Evolutionary conservation across 2,888 invertebrate species (phyloP).

Genomic region (Prostheceraeus crozeri): DNA sequence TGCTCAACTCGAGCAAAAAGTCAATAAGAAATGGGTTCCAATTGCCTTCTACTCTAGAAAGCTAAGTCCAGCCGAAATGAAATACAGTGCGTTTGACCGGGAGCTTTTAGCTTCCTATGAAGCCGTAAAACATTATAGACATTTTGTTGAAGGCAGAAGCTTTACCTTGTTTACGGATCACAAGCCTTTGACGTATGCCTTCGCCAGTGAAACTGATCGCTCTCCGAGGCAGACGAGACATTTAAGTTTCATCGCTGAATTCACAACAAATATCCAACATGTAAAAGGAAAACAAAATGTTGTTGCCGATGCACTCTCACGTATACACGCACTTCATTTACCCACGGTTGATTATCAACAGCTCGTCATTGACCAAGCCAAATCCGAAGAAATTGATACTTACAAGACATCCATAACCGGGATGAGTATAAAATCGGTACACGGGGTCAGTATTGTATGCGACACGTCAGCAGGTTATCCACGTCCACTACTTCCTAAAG

Average conservation of each 20-base stretch:
- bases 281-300: constrained; percentile 13
- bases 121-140: constrained; percentile 39
- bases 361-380: too few species aligned
- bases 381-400: too few species aligned
- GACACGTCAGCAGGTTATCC: constrained; percentile 35
- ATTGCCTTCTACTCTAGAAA: constrained; percentile 39
- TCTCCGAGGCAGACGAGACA: constrained; percentile 12
- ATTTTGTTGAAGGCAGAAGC: constrained; percentile 47
- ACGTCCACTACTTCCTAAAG: constrained; percentile 35
- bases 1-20: constrained; percentile 14
- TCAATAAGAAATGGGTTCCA: constrained; percentile 35
- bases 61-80: not conserved
- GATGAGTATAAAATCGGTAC: too few species aligned
- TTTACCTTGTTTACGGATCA: constrained; percentile 46
- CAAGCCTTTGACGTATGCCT: constrained; percentile 46
- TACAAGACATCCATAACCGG: too few species aligned
- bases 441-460: too few species aligned
- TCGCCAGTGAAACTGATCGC: constrained; percentile 44
- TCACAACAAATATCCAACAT: constrained; percentile 8
- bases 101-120: constrained; percentile 26
- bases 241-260: constrained; percentile 13
- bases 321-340: constrained; percentile 5
- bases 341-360: too few species aligned
- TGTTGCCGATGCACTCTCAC: constrained; percentile 33
- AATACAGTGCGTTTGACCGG: constrained; percentile 29